Evolutionary conservation across 2,797 vertebrate species (phyloP).

Genomic region (Sorex maritimensis): DNA sequence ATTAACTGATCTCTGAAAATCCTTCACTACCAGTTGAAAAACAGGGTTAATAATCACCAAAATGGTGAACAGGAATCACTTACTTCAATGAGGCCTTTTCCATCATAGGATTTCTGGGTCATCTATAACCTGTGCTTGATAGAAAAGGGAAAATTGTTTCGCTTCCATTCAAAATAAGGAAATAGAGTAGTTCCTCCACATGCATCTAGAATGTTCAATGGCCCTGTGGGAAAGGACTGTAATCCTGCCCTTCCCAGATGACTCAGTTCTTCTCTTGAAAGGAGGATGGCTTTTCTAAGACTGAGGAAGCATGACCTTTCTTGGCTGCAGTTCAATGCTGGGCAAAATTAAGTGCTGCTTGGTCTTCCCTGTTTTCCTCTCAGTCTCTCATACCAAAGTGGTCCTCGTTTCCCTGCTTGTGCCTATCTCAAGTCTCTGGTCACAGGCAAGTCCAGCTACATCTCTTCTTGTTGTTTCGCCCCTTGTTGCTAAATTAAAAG

Average conservation of each 20-base stretch:
- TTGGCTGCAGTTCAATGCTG: neutral
- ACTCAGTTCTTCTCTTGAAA: neutral
- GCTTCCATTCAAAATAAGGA: conserved; percentile 19
- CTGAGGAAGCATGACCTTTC: neutral
- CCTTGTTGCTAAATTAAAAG: neutral
- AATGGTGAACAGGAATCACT: conserved; percentile 65
- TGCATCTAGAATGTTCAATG: neutral
- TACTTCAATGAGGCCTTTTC: conserved; percentile 3
- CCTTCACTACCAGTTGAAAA: conserved; percentile 64
- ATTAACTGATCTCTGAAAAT: conserved; percentile 70
- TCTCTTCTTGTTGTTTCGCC: conserved; percentile 15
- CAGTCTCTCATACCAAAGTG: neutral
- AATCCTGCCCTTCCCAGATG: neutral
- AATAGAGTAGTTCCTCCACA: neutral
- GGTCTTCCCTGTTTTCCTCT: neutral
- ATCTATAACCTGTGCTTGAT: conserved; percentile 43
- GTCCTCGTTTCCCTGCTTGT: neutral
- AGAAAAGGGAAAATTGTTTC: neutral
- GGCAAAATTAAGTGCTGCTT: neutral
- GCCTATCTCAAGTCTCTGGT: neutral
- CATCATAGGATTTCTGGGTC: conserved; percentile 42
- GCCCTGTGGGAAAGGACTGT: neutral
- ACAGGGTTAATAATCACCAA: conserved; percentile 72
- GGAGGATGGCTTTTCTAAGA: neutral
- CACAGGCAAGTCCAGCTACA: neutral